Base-by-base conservation (phyloP, 2,888 invertebrate genomes). In the Tiliacea citrago region DNA sequence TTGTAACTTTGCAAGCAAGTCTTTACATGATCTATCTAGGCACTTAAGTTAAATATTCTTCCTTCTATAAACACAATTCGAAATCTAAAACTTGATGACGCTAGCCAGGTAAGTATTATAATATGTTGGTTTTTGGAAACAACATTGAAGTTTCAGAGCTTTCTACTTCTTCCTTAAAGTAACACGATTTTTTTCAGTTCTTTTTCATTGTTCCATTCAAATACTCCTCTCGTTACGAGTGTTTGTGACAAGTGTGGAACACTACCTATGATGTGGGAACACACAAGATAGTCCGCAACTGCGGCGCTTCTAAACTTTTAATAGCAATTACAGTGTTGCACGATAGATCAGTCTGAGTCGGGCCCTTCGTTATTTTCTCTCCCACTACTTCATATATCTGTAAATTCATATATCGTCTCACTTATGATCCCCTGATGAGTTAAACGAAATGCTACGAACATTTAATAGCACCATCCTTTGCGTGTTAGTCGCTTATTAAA, bases 251-350 rank as follows among this genome's bases (percentile, higher is more conserved):
- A 18, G 49, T 45, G 24, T 49, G n/a, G 42, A 79, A 24, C 42
- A 24, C 49, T 57, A 45, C 29, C 13, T 58, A 12, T 49, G 47
- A 57, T n/a, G 18, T 39, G 24, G 12, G 12, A 13, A 47, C 24
- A 58, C 53, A 67, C 24, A 62, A 24, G n/a, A 65, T 57, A 66
- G 68, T 71, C 39, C 21, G 39, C 29, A 21, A 66, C 61, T 62
- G 8, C 55, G 16, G 21, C 35, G 55, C 51, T 66, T 74, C n/a
- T 51, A 39, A 79, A 83, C 75, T 82, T 82, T 69, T 83, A 82
- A 82, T 82, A 79, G 79, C 79, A 71, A 72, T 69, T 79, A 79
- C 71, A 67, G 71, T 71, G 68, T 71, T 57, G 61, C 35, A 35
- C 75, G 35, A 72, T 79, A 75, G 16, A 75, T 66, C 55, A 35